Evolutionary conservation across 1,140 invertebrate genomes (phyloP).

Genomic region (Plodia interpunctella): DNA sequence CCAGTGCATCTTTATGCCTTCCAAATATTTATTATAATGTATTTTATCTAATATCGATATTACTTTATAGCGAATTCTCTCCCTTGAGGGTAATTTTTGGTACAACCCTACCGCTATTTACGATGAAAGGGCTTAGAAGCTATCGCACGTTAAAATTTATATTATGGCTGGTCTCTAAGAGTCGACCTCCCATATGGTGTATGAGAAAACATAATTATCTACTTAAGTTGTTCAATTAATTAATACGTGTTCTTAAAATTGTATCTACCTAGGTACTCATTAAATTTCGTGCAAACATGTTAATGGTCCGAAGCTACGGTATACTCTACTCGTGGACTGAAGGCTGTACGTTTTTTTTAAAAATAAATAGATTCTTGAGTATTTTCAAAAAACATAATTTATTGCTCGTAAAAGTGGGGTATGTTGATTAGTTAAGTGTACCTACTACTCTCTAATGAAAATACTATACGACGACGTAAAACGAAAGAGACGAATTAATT

Average conservation of each 20-base stretch:
- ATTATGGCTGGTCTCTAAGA: constrained; percentile 11
- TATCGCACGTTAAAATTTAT: constrained; percentile 46
- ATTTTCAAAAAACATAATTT: too few species aligned
- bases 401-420: too few species aligned
- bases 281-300: too few species aligned
- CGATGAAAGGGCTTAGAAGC: constrained; percentile 41
- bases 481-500: too few species aligned
- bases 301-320: too few species aligned
- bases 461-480: too few species aligned
- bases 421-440: too few species aligned
- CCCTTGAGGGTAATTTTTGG: constrained; percentile 49
- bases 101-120: constrained; percentile 47
- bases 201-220: neutral
- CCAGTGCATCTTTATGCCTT: constrained; percentile 21
- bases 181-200: neutral
- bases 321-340: too few species aligned
- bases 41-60: constrained; percentile 38
- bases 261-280: too few species aligned
- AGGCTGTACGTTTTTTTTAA: too few species aligned
- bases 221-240: neutral
- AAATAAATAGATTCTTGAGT: too few species aligned
- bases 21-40: constrained; percentile 37
- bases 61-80: constrained; percentile 38
- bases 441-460: too few species aligned
- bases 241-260: neutral